These are phyloP conservation scores for Aromia moschata DNA, from an alignment of 2,888 invertebrate genomes.

Conservation along the genomic window DNA sequence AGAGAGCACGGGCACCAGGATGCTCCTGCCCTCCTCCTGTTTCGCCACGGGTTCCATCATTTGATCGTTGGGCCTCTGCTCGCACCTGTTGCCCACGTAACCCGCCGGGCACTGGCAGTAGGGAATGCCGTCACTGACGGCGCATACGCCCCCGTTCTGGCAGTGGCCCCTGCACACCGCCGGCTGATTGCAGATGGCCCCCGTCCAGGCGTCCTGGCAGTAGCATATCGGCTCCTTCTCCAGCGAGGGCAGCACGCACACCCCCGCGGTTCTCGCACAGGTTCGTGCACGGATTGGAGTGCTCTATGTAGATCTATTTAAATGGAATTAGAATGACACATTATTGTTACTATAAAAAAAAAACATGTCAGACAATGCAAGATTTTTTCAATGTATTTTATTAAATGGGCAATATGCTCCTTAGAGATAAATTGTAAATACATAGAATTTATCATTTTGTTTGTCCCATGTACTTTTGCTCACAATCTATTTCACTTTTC, in stretches of 20 bases:
- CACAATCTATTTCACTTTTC: too few relatives aligned
- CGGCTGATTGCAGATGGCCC: constrained; percentile 66
- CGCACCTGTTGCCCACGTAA: constrained; percentile 58
- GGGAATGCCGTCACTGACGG: constrained; percentile 55
- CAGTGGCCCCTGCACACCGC: constrained; percentile 64
- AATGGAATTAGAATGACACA: too few relatives aligned
- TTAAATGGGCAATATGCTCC: too few relatives aligned
- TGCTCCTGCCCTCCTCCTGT: constrained; percentile 37
- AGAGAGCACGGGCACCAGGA: constrained; percentile 47
- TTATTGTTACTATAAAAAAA: too few relatives aligned
- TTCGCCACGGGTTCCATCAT: constrained; percentile 60
- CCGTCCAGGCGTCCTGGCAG: constrained; percentile 69
- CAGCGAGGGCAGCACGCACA: constrained; percentile 68
- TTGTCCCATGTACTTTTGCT: too few relatives aligned
- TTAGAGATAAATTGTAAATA: too few relatives aligned
- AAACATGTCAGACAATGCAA: too few relatives aligned
- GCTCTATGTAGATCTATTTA: constrained; percentile 65
- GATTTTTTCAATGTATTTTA: too few relatives aligned
- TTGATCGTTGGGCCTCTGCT: not conserved
- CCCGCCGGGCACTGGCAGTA: constrained; percentile 63
- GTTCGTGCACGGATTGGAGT: constrained; percentile 68
- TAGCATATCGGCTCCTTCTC: constrained; percentile 65
- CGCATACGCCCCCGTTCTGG: constrained; percentile 67
- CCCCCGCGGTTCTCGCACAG: constrained; percentile 68
- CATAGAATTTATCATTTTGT: too few relatives aligned